These are phyloP conservation scores for Ericerus pela DNA, from an alignment of 1,140 invertebrate species.

Conservation along the genomic window DNA sequence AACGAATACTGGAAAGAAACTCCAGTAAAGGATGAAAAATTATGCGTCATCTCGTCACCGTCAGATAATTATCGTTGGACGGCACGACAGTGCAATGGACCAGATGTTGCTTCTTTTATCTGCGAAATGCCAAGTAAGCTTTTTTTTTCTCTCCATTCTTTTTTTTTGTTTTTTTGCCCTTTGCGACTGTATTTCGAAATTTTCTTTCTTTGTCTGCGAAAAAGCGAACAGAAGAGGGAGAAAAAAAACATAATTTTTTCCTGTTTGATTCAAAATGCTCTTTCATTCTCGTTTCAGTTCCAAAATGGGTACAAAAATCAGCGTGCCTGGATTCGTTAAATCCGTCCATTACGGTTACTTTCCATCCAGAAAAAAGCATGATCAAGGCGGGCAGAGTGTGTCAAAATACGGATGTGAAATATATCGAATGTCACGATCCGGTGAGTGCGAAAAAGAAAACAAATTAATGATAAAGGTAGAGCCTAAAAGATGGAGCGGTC, in stretches of 20 bases:
- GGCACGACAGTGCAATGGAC: constrained; percentile 49
- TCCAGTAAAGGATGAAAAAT: constrained; percentile 34
- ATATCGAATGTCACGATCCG: constrained; percentile 58
- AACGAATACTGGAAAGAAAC: constrained; percentile 50
- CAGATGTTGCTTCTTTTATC: constrained; percentile 52
- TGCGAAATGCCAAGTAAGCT: constrained; percentile 52
- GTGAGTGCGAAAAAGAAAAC: not conserved
- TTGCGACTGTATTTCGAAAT: too few relatives aligned
- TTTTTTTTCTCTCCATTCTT: not conserved
- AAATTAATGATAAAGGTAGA: too few relatives aligned
- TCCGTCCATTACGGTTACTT: constrained; percentile 50
- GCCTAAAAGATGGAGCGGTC: too few relatives aligned
- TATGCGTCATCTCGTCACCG: constrained; percentile 52
- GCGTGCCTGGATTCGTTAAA: constrained; percentile 48
- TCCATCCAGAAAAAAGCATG: constrained; percentile 57
- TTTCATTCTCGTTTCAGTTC: constrained; percentile 36
- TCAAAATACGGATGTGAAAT: constrained; percentile 36
- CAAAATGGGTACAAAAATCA: constrained; percentile 45
- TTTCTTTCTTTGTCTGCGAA: too few relatives aligned
- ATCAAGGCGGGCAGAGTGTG: constrained; percentile 76
- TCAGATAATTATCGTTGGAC: constrained; percentile 54
- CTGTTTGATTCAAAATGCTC: too few relatives aligned
- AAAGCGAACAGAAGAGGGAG: too few relatives aligned
- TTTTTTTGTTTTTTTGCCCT: too few relatives aligned
- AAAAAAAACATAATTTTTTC: too few relatives aligned